A percentile compares a stretch with the other conserved stretches of the same genome.
Conservation (phyloP, 1,140 invertebrate species). For the Littorina saxatilis region DNA sequence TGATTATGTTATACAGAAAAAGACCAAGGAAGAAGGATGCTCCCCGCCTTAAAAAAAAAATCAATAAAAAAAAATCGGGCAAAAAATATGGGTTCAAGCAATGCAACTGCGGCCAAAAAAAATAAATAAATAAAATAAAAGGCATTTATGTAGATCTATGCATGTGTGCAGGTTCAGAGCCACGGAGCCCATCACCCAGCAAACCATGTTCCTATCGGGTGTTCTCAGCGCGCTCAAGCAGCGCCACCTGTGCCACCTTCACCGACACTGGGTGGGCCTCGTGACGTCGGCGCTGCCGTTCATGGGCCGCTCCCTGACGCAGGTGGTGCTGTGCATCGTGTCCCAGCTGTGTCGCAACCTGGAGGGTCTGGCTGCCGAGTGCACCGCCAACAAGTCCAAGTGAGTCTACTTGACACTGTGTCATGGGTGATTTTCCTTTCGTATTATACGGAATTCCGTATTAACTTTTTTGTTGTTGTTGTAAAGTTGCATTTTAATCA, state of each 20-base stretch:
- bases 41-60: no score
- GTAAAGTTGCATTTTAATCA: no score
- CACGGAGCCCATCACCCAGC: constrained; percentile 75
- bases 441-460: no score
- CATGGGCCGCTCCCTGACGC: constrained; percentile 84
- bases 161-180: constrained; percentile 53
- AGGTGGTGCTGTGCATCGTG: constrained; percentile 86
- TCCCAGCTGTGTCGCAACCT: constrained; percentile 91
- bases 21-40: no score
- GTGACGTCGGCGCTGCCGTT: constrained; percentile 87
- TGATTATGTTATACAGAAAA: no score
- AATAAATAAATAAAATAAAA: no score
- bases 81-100: no score
- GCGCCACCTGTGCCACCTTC: constrained; percentile 78
- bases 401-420: constrained; percentile 20
- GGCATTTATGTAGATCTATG: no score
- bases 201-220: constrained; percentile 91
- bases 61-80: no score
- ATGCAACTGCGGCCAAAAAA: no score
- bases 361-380: constrained; percentile 79
- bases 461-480: no score
- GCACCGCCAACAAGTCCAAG: constrained; percentile 51
- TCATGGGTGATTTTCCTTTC: background rate
- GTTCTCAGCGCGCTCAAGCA: constrained; percentile 85
- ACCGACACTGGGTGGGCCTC: constrained; percentile 87